phyloP scores from a whole-genome alignment of 2,888 invertebrate genomes.

The Venustoraphidia nigricollis region DNA sequence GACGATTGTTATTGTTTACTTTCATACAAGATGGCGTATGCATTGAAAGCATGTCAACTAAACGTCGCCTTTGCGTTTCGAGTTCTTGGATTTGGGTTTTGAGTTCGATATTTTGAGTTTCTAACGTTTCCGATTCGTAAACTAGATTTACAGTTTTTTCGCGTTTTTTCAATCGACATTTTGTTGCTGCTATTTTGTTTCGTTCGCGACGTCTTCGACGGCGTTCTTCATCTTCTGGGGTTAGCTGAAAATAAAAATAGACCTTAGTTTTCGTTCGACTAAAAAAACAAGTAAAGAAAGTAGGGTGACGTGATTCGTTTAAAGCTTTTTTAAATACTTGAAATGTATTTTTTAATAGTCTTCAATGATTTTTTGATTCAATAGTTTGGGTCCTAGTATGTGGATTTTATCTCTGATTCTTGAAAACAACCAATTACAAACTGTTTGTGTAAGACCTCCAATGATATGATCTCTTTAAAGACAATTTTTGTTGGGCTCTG shows the following conservation, averaged over 20 bases:
- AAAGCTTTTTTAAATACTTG: no score
- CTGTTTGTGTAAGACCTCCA: no score
- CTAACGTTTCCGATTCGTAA: conserved; percentile 71
- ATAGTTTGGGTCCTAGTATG: no score
- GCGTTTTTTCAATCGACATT: conserved; percentile 86
- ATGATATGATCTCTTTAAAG: no score
- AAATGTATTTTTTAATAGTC: no score
- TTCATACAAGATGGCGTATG: conserved; percentile 57
- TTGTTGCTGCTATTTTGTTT: conserved; percentile 89
- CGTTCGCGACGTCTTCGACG: conserved; percentile 72
- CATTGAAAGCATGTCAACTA: conserved; percentile 62
- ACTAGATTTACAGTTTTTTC: conserved; percentile 76
- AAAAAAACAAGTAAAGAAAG: no score
- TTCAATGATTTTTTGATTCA: no score
- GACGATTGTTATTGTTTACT: conserved; percentile 3
- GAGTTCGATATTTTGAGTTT: conserved; percentile 70
- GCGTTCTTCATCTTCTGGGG: conserved; percentile 83
- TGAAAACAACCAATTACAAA: no score
- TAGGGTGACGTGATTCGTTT: no score
- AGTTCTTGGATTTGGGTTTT: conserved; percentile 71
- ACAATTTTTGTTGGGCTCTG: no score
- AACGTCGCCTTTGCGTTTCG: conserved; percentile 60
- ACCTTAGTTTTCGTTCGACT: no score
- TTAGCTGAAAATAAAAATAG: conserved; percentile 41
- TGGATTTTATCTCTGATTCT: no score